Evolutionary conservation across 2,797 vertebrate genomes (phyloP), one percentile per base, ranked within the genome.

Genomic region (Spea hammondii): DNA sequence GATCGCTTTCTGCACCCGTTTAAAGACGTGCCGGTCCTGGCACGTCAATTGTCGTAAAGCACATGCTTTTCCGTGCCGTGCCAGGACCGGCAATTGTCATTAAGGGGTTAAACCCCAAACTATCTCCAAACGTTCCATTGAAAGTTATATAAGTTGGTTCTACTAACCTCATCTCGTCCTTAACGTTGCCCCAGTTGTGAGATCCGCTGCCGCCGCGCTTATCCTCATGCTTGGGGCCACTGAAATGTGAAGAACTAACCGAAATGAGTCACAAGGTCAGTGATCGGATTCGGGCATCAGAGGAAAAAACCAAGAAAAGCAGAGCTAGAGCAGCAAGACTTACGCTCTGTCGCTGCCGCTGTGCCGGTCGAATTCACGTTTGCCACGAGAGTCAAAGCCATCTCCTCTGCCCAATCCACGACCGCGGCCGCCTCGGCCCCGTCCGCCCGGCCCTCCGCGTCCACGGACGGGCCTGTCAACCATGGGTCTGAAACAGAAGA

Each of bases 291-390:
- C 82, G 88, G 86, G 54, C 82, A 82, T 83, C 87, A 13, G 74
- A 74, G 62, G 62, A 32, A 32, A 32, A 32, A 78, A 75, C 65
- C 48, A 72, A 84, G 87, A 89, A 81, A 68, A 69, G 12, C 0
- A 59, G 51, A 51, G 4, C 5, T 45, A 55, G 14, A 32, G 3
- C 51, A 65, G 55, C 7, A 1, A 87, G 86, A 95, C 97, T 97
- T 92, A 99, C 97, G 95, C 91, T 96, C 96, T 94, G 91, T 99
- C 97, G 55, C 86, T 96, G 91, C 95, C 93, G 53, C 96, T 98
- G 85, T 99, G 97, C 85, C 96, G 93, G 89, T 99, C 97, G 51
- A 97, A 99, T 87, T 99, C 98, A 76, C 97, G 95, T 72, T 99
- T 99, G 74, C 98, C 97, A 44, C 96, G 94, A 5, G 96, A 96